Evolutionary conservation across 1,140 invertebrate genomes (phyloP).

Genomic region (Leptoteleia sp.): DNA sequence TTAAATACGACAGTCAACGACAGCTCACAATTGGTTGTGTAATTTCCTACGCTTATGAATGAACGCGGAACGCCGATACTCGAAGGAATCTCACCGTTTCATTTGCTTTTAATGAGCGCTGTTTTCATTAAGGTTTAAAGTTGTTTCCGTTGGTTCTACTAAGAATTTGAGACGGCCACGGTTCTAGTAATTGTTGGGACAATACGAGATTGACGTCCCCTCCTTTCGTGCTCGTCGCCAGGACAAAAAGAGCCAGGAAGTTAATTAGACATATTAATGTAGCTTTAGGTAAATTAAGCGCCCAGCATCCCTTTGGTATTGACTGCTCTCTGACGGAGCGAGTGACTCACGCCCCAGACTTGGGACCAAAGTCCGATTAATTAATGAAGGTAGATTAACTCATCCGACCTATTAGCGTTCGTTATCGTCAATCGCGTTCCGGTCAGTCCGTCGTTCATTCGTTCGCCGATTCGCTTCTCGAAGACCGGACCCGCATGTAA

Average conservation of each 20-base stretch:
- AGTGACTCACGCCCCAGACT: constrained; percentile 56
- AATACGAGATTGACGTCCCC: constrained; percentile 59
- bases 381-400: constrained; percentile 78
- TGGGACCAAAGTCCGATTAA: constrained; percentile 73
- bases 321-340: constrained; percentile 42
- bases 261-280: constrained; percentile 67
- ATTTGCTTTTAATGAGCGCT: constrained; percentile 41
- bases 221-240: constrained; percentile 25
- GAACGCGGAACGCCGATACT: constrained; percentile 25
- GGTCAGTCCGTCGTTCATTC: constrained; percentile 63
- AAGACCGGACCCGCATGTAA: constrained; percentile 72
- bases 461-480: constrained; percentile 45
- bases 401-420: constrained; percentile 77
- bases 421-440: constrained; percentile 76
- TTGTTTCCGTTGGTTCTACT: constrained; percentile 23
- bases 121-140: constrained; percentile 43
- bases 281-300: constrained; percentile 65
- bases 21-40: constrained; percentile 6
- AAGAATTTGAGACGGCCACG: constrained; percentile 36
- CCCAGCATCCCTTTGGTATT: constrained; percentile 56
- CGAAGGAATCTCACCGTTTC: constrained; percentile 25
- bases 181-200: constrained; percentile 48
- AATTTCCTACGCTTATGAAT: constrained; percentile 26
- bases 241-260: constrained; percentile 56
- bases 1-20: constrained; percentile 10